A percentile compares a stretch with the other conserved stretches of the same genome.
Evolutionary conservation across 2,888 invertebrate genomes (phyloP).

Genomic region (Oligia strigilis): DNA sequence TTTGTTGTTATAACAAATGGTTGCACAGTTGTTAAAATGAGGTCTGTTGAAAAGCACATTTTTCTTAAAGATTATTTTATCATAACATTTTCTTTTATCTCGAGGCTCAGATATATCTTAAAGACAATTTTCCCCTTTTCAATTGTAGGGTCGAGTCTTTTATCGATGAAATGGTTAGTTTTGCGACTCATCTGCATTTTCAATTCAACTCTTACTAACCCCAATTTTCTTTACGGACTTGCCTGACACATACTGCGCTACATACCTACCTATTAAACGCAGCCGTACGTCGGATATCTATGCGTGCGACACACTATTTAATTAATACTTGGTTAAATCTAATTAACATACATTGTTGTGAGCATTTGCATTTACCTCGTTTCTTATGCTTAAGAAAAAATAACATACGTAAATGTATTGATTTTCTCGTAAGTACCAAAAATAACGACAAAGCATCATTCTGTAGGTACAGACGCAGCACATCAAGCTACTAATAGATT

Average conservation of each 20-base stretch:
- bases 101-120: conserved; percentile 2
- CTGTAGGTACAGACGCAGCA: too few relatives aligned
- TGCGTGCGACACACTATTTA: neutral
- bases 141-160: neutral
- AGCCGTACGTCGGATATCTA: neutral
- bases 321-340: neutral
- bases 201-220: neutral
- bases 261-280: neutral
- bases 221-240: neutral
- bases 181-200: neutral
- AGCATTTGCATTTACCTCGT: neutral
- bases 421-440: neutral
- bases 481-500: too few relatives aligned
- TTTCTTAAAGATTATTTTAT: conserved; percentile 3
- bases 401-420: neutral
- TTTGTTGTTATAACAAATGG: conserved; percentile 1
- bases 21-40: neutral
- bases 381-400: neutral
- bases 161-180: conserved; percentile 5
- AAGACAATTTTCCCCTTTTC: neutral
- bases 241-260: neutral
- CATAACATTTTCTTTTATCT: conserved; percentile 16
- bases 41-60: neutral
- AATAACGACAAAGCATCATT: neutral
- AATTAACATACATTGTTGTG: neutral